These are phyloP conservation scores for Platichthys flesus DNA, from an alignment of 2,113 vertebrate species.

Conservation along the genomic window DNA sequence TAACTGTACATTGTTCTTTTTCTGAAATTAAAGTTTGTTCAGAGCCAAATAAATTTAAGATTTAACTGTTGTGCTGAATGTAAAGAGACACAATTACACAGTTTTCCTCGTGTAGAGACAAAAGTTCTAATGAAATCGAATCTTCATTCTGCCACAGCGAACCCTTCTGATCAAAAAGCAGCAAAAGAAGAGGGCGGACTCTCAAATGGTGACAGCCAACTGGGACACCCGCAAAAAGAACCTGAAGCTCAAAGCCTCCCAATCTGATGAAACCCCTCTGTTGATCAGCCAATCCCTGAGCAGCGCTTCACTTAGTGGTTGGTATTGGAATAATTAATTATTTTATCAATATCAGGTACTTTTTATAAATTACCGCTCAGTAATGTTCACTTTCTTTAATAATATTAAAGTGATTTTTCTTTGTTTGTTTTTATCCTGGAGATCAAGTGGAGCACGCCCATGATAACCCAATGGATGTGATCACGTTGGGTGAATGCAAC, in stretches of 20 bases:
- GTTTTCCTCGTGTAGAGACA: neutral
- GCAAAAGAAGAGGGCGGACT: constrained; percentile 79
- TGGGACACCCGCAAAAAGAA: constrained; percentile 76
- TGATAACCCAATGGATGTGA: constrained; percentile 82
- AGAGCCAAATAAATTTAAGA: no score
- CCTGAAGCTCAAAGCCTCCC: constrained; percentile 68
- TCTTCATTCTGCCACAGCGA: constrained; percentile 58
- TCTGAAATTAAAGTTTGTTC: no score
- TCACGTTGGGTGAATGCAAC: constrained; percentile 71
- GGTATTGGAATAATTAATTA: constrained; percentile 9
- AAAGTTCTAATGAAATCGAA: neutral
- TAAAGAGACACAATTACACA: neutral
- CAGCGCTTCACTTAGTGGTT: constrained; percentile 78
- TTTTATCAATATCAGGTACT: neutral
- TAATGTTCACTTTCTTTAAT: neutral
- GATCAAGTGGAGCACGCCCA: constrained; percentile 78
- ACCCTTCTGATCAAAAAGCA: constrained; percentile 82
- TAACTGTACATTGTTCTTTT: no score
- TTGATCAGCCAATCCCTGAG: constrained; percentile 81
- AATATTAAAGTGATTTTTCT: neutral
- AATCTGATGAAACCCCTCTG: constrained; percentile 77
- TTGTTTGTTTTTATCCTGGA: constrained; percentile 24
- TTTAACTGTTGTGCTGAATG: no score
- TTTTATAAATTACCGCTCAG: no score
- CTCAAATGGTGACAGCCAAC: constrained; percentile 82